A percentile compares a stretch with the other conserved stretches of the same genome.
These are phyloP conservation scores for Lycophotia porphyrea DNA, from an alignment of 2,888 invertebrate genomes.

Conservation along the genomic window DNA sequence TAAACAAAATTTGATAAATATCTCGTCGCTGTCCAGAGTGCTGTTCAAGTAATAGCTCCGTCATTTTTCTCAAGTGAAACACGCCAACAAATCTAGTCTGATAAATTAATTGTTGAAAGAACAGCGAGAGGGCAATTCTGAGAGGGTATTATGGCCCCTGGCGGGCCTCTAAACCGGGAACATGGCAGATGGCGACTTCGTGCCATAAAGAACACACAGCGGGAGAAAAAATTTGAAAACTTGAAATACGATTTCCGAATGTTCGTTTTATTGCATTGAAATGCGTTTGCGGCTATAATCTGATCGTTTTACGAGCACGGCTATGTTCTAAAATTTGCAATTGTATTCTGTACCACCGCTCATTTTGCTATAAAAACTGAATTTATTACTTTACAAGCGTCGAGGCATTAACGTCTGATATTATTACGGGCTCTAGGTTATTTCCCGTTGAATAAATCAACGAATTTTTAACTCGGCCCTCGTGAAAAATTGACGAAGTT, in stretches of 20 bases:
- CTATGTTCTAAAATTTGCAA: constrained; percentile 78
- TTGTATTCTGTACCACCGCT: constrained; percentile 74
- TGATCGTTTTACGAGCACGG: constrained; percentile 81
- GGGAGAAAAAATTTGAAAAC: constrained; percentile 77
- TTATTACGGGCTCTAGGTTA: constrained; percentile 66
- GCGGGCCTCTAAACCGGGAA: constrained; percentile 68
- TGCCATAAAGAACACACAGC: constrained; percentile 62
- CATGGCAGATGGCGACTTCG: constrained; percentile 72
- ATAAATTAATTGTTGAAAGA: constrained; percentile 68
- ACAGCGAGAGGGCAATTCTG: constrained; percentile 69
- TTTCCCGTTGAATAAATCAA: constrained; percentile 69
- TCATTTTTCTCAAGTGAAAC: constrained; percentile 55
- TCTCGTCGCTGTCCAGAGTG: constrained; percentile 18
- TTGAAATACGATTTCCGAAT: constrained; percentile 82
- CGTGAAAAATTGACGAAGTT: constrained; percentile 66
- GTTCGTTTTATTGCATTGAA: constrained; percentile 82
- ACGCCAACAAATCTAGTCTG: constrained; percentile 55
- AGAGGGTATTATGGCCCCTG: constrained; percentile 68
- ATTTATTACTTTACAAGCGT: constrained; percentile 72
- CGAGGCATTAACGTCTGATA: constrained; percentile 68
- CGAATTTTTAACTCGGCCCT: constrained; percentile 65
- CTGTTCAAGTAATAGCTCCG: constrained; percentile 50
- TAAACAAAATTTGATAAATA: constrained; percentile 44
- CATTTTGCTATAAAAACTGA: constrained; percentile 70
- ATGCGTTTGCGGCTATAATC: constrained; percentile 83